Evolutionary conservation across 1,140 invertebrate genomes (phyloP).

Genomic region (Bombus cullumanus): DNA sequence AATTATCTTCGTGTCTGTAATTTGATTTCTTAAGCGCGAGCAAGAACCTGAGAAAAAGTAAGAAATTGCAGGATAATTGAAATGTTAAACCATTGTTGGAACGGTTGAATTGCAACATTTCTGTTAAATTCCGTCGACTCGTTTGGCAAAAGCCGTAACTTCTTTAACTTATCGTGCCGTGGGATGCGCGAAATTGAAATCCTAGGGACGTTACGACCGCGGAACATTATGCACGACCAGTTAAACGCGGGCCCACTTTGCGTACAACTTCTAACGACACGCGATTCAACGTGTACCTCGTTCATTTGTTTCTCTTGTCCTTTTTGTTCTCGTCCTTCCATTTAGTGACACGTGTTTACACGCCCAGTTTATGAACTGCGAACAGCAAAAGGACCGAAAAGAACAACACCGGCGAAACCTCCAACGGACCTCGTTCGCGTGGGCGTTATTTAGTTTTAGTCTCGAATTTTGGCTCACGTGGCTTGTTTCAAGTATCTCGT

Average conservation of each 20-base stretch:
- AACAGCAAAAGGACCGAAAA: conserved; percentile 32
- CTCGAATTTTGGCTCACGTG: background rate
- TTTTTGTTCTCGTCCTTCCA: conserved; percentile 4
- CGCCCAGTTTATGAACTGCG: conserved; percentile 38
- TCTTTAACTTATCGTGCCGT: background rate
- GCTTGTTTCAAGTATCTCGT: background rate
- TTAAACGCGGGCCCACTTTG: conserved; percentile 38
- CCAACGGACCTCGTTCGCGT: conserved; percentile 29
- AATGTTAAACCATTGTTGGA: too few species aligned
- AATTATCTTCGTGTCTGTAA: too few species aligned
- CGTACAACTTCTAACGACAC: conserved; percentile 50
- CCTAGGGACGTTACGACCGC: background rate
- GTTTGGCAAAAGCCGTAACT: background rate
- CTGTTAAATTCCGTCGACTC: background rate
- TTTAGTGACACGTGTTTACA: conserved; percentile 49
- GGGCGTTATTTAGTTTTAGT: conserved; percentile 26
- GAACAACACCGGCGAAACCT: conserved; percentile 15
- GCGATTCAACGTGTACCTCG: conserved; percentile 42
- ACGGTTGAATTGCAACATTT: background rate
- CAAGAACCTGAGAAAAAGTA: background rate
- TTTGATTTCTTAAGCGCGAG: too few species aligned
- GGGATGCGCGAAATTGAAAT: background rate
- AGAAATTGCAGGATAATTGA: background rate
- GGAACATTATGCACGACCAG: background rate
- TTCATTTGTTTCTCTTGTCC: background rate